phyloP scores from a whole-genome alignment of 2,888 invertebrate genomes.

The Mycalesis mineus region DNA sequence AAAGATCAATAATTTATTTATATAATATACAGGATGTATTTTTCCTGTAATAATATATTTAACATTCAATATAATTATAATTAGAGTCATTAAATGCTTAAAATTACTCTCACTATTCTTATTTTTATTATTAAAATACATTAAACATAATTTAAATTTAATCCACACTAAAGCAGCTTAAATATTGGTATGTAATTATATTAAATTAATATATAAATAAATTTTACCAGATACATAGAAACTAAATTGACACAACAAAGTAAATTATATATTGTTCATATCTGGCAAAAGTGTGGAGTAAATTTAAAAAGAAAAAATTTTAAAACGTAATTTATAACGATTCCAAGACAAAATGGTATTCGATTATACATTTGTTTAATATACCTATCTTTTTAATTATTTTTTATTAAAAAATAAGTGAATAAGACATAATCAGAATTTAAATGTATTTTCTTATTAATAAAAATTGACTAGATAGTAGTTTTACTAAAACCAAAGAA shows the following conservation, averaged over 20 bases:
- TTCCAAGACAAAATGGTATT: not conserved
- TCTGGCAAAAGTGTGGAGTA: conserved; percentile 2
- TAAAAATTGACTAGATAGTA: conserved; percentile 64
- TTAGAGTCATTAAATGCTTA: conserved; percentile 23
- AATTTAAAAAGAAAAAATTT: not conserved
- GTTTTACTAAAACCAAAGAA: conserved; percentile 39
- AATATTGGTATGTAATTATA: not conserved
- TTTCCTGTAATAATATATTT: conserved; percentile 1
- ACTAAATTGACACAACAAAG: not conserved
- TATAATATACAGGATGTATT: not conserved
- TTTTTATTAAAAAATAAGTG: not conserved
- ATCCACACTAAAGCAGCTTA: conserved; percentile 2
- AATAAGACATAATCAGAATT: not conserved
- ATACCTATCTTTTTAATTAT: not conserved
- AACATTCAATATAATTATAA: conserved; percentile 3
- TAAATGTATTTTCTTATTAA: conserved; percentile 9
- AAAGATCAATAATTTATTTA: not conserved
- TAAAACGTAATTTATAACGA: not conserved
- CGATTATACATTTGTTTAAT: not conserved
- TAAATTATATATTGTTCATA: not conserved
- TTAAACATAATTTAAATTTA: conserved; percentile 11
- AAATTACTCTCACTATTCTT: conserved; percentile 33
- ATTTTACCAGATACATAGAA: not conserved
- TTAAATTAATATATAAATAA: not conserved
- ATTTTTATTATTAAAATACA: conserved; percentile 22